phyloP scores from a whole-genome alignment of 2,888 invertebrate genomes.

The Serrognathus titanus region DNA sequence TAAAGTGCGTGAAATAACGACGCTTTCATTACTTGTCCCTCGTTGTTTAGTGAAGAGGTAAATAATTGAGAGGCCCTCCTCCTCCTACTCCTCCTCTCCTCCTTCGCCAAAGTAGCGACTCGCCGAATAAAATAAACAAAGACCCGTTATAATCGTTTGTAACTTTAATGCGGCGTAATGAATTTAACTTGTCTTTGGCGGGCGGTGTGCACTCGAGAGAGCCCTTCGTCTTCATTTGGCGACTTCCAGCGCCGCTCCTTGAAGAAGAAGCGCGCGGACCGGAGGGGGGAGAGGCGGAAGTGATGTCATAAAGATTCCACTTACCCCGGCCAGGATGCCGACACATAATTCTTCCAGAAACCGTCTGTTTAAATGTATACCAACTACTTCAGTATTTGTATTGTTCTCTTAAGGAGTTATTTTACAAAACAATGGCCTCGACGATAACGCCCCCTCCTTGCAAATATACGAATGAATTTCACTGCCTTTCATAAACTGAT shows the following conservation, averaged over 20 bases:
- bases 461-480: slow-evolving; percentile 3
- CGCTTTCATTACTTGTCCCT: background rate
- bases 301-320: slow-evolving; percentile 37
- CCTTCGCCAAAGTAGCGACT: background rate
- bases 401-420: slow-evolving; percentile 21
- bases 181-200: slow-evolving; percentile 34
- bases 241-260: slow-evolving; percentile 26
- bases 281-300: slow-evolving; percentile 25
- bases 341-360: slow-evolving; percentile 34
- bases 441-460: slow-evolving; percentile 4
- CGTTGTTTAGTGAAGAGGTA: background rate
- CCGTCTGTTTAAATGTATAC: slow-evolving; percentile 34
- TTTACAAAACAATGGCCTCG: slow-evolving; percentile 8
- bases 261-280: slow-evolving; percentile 18
- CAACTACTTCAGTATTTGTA: slow-evolving; percentile 24
- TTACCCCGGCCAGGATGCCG: slow-evolving; percentile 28
- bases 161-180: slow-evolving; percentile 34
- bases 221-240: slow-evolving; percentile 36
- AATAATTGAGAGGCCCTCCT: background rate
- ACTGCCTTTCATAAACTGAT: background rate
- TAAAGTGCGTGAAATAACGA: background rate
- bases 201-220: slow-evolving; percentile 28
- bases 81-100: background rate
- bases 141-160: slow-evolving; percentile 31
- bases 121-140: slow-evolving; percentile 5